These are phyloP conservation scores for Plotosus lineatus DNA, from an alignment of 2,113 vertebrate genomes.

Conservation along the genomic window DNA sequence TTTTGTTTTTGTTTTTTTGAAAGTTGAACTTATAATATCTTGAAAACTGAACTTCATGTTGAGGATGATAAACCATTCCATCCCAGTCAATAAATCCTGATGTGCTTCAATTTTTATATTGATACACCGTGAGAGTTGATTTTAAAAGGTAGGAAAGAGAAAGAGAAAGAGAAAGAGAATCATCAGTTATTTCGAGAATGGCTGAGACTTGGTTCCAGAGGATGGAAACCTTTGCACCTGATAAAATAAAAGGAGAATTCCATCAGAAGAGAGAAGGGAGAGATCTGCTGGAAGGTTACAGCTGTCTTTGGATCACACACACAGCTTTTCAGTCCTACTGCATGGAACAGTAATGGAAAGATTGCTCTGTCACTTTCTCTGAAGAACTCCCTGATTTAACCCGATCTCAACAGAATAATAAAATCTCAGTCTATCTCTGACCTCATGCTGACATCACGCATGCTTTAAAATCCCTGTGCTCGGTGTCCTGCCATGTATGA, in stretches of 20 bases:
- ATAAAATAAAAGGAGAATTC: constrained; percentile 71
- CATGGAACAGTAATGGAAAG: constrained; percentile 40
- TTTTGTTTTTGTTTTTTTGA: too few species aligned
- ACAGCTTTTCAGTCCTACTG: constrained; percentile 34
- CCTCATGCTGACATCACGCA: constrained; percentile 7
- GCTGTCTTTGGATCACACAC: constrained; percentile 41
- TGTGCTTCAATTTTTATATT: constrained; percentile 21
- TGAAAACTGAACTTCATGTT: not conserved
- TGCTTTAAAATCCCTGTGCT: constrained; percentile 11
- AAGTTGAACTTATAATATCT: not conserved
- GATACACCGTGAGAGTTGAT: constrained; percentile 21
- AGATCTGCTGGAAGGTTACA: constrained; percentile 31
- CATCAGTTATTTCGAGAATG: constrained; percentile 8
- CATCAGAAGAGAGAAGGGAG: constrained; percentile 42
- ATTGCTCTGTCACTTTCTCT: constrained; percentile 40
- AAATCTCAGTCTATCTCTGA: constrained; percentile 31
- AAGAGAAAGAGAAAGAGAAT: constrained; percentile 24
- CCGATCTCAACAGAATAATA: constrained; percentile 40
- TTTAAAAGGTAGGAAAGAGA: constrained; percentile 24
- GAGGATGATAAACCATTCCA: not conserved
- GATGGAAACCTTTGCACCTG: constrained; percentile 65
- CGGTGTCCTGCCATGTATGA: constrained; percentile 17
- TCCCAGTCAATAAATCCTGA: constrained; percentile 11
- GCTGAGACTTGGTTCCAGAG: constrained; percentile 14
- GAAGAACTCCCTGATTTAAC: constrained; percentile 50